Evolutionary conservation across 92 coral and sea anemone genomes (phyloP).

Genomic region (Micromussa lordhowensis): DNA sequence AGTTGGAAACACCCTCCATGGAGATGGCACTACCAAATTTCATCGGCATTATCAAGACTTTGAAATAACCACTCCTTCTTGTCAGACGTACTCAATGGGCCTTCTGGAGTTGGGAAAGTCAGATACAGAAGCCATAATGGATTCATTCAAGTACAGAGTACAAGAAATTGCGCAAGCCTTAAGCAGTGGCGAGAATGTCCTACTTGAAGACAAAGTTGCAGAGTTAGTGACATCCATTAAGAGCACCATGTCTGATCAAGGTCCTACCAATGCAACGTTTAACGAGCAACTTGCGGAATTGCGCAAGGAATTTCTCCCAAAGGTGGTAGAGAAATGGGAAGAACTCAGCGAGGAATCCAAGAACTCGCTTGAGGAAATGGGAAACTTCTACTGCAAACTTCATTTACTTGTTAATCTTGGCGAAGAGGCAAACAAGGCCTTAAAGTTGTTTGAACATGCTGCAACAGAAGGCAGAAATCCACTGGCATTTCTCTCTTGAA

Average conservation of each 20-base stretch:
- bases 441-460: slow-evolving; percentile 51
- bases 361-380: slow-evolving; percentile 50
- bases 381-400: slow-evolving; percentile 42
- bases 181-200: slow-evolving; percentile 21
- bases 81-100: slow-evolving; percentile 45
- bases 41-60: slow-evolving; percentile 55
- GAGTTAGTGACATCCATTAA: slow-evolving; percentile 53
- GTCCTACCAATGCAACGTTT: slow-evolving; percentile 52
- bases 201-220: slow-evolving; percentile 33
- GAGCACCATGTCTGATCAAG: slow-evolving; percentile 46
- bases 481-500: slow-evolving; percentile 49
- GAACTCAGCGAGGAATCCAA: slow-evolving; percentile 27
- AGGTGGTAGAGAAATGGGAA: slow-evolving; percentile 52
- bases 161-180: slow-evolving; percentile 51
- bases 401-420: slow-evolving; percentile 50
- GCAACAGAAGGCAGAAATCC: slow-evolving; percentile 57
- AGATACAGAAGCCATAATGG: slow-evolving; percentile 47
- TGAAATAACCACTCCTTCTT: slow-evolving; percentile 48
- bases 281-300: slow-evolving; percentile 38
- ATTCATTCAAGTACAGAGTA: slow-evolving; percentile 47
- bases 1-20: slow-evolving; percentile 52
- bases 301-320: slow-evolving; percentile 39
- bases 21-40: slow-evolving; percentile 49
- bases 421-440: slow-evolving; percentile 47
- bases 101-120: slow-evolving; percentile 54